phyloP scores from a whole-genome alignment of 1,140 invertebrate genomes.

The Drosophila punjabiensis region DNA sequence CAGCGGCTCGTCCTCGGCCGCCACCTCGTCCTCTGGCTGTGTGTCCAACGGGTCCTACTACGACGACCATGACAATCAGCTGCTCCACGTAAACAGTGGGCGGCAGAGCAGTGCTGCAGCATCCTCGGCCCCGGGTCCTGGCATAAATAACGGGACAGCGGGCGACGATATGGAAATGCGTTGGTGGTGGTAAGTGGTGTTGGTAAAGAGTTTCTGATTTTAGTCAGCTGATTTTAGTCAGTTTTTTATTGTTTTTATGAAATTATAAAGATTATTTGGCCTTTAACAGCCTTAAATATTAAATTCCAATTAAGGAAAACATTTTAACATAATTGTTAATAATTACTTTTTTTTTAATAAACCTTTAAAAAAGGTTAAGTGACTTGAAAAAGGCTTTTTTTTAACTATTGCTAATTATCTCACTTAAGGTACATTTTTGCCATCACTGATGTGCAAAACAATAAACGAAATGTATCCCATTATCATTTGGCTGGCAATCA shows the following conservation, averaged over 20 bases:
- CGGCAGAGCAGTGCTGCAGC: slow-evolving; percentile 47
- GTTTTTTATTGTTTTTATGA: background rate
- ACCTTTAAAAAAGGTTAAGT: background rate
- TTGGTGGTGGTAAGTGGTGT: slow-evolving; percentile 72
- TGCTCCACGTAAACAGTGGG: slow-evolving; percentile 60
- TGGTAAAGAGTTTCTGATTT: background rate
- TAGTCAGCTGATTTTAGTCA: background rate
- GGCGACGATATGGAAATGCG: slow-evolving; percentile 62
- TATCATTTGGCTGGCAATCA: slow-evolving; percentile 24
- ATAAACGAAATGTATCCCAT: slow-evolving; percentile 6
- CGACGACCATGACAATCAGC: slow-evolving; percentile 70
- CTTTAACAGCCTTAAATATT: no score
- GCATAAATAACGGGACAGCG: slow-evolving; percentile 40
- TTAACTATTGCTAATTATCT: no score
- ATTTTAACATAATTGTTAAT: background rate
- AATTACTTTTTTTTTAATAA: background rate
- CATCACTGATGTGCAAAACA: slow-evolving; percentile 1
- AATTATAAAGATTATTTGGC: background rate
- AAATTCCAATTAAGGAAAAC: no score
- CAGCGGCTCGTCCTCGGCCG: slow-evolving; percentile 1
- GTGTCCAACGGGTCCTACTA: slow-evolving; percentile 43
- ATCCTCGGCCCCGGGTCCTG: slow-evolving; percentile 69
- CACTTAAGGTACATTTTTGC: background rate
- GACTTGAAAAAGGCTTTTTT: background rate
- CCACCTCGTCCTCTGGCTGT: slow-evolving; percentile 8